Base-by-base conservation (phyloP, 2,888 invertebrate species). In the Sipunculus nudus region DNA sequence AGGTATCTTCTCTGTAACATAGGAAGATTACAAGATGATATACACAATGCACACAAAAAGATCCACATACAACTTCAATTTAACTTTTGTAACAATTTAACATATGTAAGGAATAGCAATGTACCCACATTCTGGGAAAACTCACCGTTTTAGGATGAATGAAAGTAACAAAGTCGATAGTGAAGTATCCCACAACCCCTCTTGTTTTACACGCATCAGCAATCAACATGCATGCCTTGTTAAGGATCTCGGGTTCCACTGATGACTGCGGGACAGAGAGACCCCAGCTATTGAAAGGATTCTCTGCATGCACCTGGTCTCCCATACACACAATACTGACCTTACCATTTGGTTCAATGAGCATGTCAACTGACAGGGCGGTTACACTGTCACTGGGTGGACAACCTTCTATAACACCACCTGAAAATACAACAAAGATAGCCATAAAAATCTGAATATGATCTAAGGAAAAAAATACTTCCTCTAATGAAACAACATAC, bases 321-420 rank as follows among this genome's bases (percentile, higher is more conserved):
- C 82, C 84, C 59, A 74, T 68, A 23, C 72, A 72, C 13, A 83
- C 50, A 16, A 83, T 69, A 49, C 66, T 71, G 16, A 75, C 63
- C 29, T 68, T 63, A 3, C 82, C 82, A 54, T 74, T 75, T 1
- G 83, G 83, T 53, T 82, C 82, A 40, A 84, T 81, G 49, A 81
- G 59, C 75, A 84, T 73, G 63, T 82, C 77, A 16, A 78, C 81
- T 0, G 81, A 76, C n/a, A 83, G 60, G 0, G 77, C 73, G 2
- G 83, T 83, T 54, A 81, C 77, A 61, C 78, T 80, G 43, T 83
- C 81, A 16, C 81, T 75, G 13, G 83, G 83, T 3, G 83, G 83
- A 61, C 78, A 79, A 1, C 83, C 84, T 61, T 84, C 83, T 29
- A 84, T 78, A 3, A 83, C 74, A n/a, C 84, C 84, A 61, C 83